Base-by-base conservation (phyloP, 2,888 invertebrate genomes). In the Caenorhabditis virilis region DNA sequence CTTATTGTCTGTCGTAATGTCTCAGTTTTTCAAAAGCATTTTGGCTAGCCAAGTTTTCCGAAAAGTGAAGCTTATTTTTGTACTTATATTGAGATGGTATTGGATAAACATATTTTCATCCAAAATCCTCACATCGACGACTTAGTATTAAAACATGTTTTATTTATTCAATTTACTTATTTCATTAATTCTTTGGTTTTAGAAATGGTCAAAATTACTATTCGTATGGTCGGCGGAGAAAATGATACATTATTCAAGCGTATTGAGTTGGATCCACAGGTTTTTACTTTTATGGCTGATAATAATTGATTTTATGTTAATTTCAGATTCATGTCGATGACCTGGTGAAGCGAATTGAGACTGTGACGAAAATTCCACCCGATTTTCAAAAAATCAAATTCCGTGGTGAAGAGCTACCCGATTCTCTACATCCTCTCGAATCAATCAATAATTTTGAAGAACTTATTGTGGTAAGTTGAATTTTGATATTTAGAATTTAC, bases 381-480 rank as follows among this genome's bases (percentile, higher is more conserved):
- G 20, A 36, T 2, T 63, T 50, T 42, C 67, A 58, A 67, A 22
- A 61, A 52, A 27, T 61, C 53, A 22, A 49, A 53, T 57, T 61
- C 39, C 49, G 49, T 52, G 55, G 56, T 48, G 39, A 52, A 4
- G 25, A 42, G 16, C 56, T 61, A 33, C 42, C 56, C 45, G 38
- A 18, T 38, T 39, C 42, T 42, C 35, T 42, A 35, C 49, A n/a
- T 38, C 61, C 66, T 41, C 25, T 66, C 52, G 43, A 39, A 59
- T 23, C 20, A 22, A 55, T 58, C 22, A 54, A 58, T 39, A 25
- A 43, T 58, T 46, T 41, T 38, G 58, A 62, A 33, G 62, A 67
- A 47, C 6, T 67, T 36, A 47, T 63, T 18, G 57, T 67, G 30
- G 67, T 67, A 67, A 63, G 50, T 59, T 53, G 57, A 66, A 56